Evolutionary conservation across 2,888 invertebrate genomes (phyloP).

Genomic region (Rhagonycha lutea): DNA sequence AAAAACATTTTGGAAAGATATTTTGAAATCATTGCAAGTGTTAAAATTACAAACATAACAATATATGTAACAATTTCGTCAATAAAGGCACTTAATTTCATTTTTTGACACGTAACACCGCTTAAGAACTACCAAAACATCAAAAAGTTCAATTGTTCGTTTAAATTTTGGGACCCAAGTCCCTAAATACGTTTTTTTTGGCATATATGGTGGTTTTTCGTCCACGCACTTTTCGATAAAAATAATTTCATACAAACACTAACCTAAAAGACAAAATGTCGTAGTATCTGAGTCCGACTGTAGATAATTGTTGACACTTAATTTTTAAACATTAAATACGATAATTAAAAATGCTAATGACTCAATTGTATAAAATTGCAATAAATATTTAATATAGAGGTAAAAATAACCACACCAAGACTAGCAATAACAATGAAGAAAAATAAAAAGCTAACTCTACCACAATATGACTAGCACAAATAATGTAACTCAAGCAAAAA

Average conservation of each 20-base stretch:
- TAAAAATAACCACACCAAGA: not conserved
- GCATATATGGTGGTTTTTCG: not conserved
- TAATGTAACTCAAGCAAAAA: constrained; percentile 36
- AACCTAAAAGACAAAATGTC: not conserved
- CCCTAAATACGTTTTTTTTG: not conserved
- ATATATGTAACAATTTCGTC: constrained; percentile 18
- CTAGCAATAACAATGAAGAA: constrained; percentile 1
- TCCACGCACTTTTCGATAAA: not conserved
- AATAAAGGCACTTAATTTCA: constrained; percentile 12
- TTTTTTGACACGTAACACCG: not conserved
- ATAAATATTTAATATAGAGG: not conserved
- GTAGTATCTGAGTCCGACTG: not conserved
- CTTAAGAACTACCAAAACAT: not conserved
- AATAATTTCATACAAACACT: not conserved
- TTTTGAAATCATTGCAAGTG: not conserved
- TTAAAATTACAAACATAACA: constrained; percentile 5
- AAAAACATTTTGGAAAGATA: not conserved
- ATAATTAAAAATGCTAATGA: not conserved
- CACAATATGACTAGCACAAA: constrained; percentile 39
- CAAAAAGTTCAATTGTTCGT: not conserved
- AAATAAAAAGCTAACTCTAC: constrained; percentile 24
- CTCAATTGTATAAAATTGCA: not conserved
- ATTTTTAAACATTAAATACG: not conserved
- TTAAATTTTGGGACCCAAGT: not conserved
- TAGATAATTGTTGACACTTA: not conserved